These are phyloP conservation scores for Ammodytes dubius DNA, from an alignment of 2,113 vertebrate species.

Conservation along the genomic window DNA sequence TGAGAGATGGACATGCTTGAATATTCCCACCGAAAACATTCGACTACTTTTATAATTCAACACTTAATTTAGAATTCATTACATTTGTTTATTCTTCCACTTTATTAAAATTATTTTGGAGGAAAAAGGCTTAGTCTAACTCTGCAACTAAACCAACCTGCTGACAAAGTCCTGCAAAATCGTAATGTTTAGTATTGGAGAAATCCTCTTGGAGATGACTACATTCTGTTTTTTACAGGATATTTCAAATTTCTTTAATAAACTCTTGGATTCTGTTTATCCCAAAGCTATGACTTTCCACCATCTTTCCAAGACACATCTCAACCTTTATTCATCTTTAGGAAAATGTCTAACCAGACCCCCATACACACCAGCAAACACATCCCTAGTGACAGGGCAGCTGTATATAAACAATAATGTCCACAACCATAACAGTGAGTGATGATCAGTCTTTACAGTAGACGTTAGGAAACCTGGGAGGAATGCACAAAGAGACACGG, in stretches of 20 bases:
- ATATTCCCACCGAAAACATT: neutral
- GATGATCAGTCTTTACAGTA: constrained; percentile 6
- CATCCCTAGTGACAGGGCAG: neutral
- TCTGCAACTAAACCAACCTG: neutral
- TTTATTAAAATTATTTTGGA: neutral
- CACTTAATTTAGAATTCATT: too few species aligned
- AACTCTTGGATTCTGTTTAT: constrained; percentile 4
- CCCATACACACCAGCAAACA: neutral
- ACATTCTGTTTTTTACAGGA: neutral
- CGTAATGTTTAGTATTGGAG: neutral
- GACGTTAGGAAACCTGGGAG: constrained; percentile 30
- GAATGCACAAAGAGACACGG: constrained; percentile 6
- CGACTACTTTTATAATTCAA: too few species aligned
- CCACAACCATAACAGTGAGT: neutral
- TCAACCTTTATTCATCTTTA: neutral
- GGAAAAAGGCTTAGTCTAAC: neutral
- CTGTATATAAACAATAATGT: constrained; percentile 4
- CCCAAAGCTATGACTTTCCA: neutral
- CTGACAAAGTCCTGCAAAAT: neutral
- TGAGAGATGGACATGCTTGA: neutral
- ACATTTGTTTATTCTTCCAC: too few species aligned
- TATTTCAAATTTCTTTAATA: neutral
- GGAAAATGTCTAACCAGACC: neutral
- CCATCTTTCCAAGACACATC: neutral
- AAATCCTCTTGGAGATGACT: neutral